Conservation (phyloP, 2,113 vertebrate species). For the Noturus placidus region DNA sequence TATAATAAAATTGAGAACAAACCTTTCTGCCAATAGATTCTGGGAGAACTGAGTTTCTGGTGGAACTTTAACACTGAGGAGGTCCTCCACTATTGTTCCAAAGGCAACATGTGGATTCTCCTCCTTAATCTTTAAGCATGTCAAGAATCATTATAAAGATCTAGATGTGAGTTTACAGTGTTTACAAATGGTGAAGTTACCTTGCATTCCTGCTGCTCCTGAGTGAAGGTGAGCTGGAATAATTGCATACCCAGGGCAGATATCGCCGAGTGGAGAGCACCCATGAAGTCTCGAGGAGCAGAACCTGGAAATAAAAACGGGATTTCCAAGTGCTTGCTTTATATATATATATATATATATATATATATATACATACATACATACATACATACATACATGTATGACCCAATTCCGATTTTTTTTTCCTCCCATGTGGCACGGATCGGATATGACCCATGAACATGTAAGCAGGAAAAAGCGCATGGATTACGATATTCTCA, state of each 20-base stretch:
- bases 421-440: too few species aligned
- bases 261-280: constrained; percentile 67
- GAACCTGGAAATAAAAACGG: constrained; percentile 59
- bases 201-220: constrained; percentile 17
- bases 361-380: too few species aligned
- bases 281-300: constrained; percentile 60
- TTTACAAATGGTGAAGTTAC: constrained; percentile 5
- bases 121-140: constrained; percentile 52
- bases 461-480: too few species aligned
- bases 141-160: not conserved
- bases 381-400: too few species aligned
- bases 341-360: too few species aligned
- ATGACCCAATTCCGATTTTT: too few species aligned
- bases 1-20: constrained; percentile 19
- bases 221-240: constrained; percentile 67
- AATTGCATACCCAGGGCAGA: constrained; percentile 68
- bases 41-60: constrained; percentile 62
- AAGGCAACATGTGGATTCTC: constrained; percentile 33
- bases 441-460: too few species aligned
- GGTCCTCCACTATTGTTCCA: constrained; percentile 67
- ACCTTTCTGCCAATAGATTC: constrained; percentile 68
- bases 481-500: too few species aligned
- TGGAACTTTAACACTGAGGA: constrained; percentile 67
- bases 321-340: too few species aligned
- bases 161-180: not conserved